Base-by-base conservation (phyloP, 1,140 invertebrate genomes). In the Frieseomelitta varia region DNA sequence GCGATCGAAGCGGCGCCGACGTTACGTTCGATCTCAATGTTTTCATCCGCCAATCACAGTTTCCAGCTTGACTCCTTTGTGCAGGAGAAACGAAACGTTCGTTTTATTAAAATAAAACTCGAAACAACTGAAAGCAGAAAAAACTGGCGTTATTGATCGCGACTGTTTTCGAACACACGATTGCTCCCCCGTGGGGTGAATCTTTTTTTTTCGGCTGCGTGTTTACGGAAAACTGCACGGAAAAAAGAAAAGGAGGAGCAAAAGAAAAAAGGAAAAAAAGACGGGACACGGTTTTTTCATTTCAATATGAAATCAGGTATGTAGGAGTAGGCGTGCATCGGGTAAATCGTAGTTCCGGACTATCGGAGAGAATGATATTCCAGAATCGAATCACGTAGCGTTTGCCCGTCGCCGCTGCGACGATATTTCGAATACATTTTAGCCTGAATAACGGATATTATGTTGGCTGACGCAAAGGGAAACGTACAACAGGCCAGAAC, bases 401-500 rank as follows among this genome's bases (percentile, higher is more conserved):
- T 77, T 72, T 75, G 27, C 76, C 27, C 34, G 73, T 78, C 73
- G 67, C 34, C 21, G 2, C 85, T 81, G 81, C 53, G n/a, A 47
- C 58, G 24, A 39, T n/a, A 80, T 80, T 61, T 65, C 69, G 67
- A 67, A 84, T 80, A 51, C 56, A 63, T 72, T 88, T 72, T 61
- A 68, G 53, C 21, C 8, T 8, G 47, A 78, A 85, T 58, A 77
- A 74, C 21, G 68, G 67, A 88, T 88, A 81, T 72, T 81, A 81
- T 75, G 47, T 53, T 24, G 17, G 21, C 69, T 24, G 71, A n/a
- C n/a, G 47, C 27, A 19, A 1, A 47, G 47, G 34, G 47, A 72
- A 85, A 88, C 17, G 76, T 67, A 34, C 71, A 73, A 69, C 65
- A 74, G 75, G 73, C 30, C 53, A 74, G 69, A 34, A 56, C 30